A percentile compares a stretch with the other conserved stretches of the same genome.
Evolutionary conservation across 64 coral and sea anemone genomes (phyloP).

Genomic region (Platygyra sinensis): DNA sequence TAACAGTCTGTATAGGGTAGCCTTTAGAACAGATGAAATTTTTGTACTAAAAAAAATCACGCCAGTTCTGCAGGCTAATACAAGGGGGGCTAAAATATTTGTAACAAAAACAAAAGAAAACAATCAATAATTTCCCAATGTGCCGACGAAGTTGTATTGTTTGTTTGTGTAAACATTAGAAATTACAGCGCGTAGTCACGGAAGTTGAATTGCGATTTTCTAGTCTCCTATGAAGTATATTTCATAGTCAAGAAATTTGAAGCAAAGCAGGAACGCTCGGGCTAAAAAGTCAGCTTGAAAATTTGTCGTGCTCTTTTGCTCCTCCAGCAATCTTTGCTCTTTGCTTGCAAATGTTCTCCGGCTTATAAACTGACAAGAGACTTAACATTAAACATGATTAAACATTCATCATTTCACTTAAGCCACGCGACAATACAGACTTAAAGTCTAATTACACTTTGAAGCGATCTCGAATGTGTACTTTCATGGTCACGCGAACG

Average conservation of each 20-base stretch:
- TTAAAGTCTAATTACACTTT: not conserved
- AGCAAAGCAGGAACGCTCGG: too few species aligned
- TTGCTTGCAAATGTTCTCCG: not conserved
- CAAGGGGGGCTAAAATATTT: too few species aligned
- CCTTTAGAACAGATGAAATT: too few species aligned
- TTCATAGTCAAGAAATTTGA: too few species aligned
- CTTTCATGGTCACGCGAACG: not conserved
- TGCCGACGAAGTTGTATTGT: not conserved
- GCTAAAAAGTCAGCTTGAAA: too few species aligned
- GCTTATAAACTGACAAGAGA: not conserved
- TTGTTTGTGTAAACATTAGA: not conserved
- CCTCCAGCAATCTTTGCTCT: not conserved
- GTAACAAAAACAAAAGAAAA: too few species aligned
- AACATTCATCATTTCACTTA: not conserved
- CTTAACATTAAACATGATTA: too few species aligned
- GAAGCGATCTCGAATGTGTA: not conserved
- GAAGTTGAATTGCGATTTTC: not conserved
- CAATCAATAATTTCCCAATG: too few species aligned
- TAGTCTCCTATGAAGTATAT: not conserved
- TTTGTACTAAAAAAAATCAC: too few species aligned
- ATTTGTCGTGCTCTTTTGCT: too few species aligned
- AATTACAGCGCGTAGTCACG: not conserved
- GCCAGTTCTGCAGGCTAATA: too few species aligned
- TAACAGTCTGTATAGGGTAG: too few species aligned
- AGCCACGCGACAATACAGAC: not conserved